Evolutionary conservation across 2,797 vertebrate genomes (phyloP), one percentile per base, ranked within the genome.

Genomic region (Chrosomus eos): DNA sequence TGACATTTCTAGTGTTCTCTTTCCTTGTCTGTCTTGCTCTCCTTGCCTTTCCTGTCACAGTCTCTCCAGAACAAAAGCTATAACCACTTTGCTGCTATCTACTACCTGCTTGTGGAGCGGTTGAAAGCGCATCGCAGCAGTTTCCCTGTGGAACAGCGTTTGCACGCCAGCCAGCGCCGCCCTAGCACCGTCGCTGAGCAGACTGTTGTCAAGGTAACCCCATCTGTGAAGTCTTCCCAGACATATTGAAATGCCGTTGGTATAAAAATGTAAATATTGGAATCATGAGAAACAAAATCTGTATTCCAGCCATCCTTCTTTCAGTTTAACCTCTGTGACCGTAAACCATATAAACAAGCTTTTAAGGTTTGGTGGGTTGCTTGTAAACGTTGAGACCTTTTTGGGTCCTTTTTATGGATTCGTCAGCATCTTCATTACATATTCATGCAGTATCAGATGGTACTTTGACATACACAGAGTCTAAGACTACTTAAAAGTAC

Each of bases 61-160:
- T 99, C 98, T 88, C 94, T 99, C 90, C 97, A 99, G 95, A 97
- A 98, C 94, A 98, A 98, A 95, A 99, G 97, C 92, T 99, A 99
- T 89, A 99, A 99, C 93, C 98, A 99, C 94, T 99, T 99, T 91
- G 97, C 97, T 92, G 98, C 98, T 88, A 99, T 99, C 92, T 99
- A 99, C 91, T 99, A 96, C 95, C 94, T 99, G 93, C 92, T 99
- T 92, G 97, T 99, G 91, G 98, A 99, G 90, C 95, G 98, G 71
- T 97, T 99, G 58, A 99, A 97, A 89, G 97, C 98, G 0, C 98
- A 99, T 81, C 94, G 98, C 89, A 98, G 98, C 90, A 99, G 98
- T 90, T 99, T 99, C 92, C 98, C 98, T 0, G 96, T 99, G 81
- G 98, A 99, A 87, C 97, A 97, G 93, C 93, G 97, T 71, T 95